Evolutionary conservation across 2,113 vertebrate genomes (phyloP).

Genomic region (Saguinus imperator): DNA sequence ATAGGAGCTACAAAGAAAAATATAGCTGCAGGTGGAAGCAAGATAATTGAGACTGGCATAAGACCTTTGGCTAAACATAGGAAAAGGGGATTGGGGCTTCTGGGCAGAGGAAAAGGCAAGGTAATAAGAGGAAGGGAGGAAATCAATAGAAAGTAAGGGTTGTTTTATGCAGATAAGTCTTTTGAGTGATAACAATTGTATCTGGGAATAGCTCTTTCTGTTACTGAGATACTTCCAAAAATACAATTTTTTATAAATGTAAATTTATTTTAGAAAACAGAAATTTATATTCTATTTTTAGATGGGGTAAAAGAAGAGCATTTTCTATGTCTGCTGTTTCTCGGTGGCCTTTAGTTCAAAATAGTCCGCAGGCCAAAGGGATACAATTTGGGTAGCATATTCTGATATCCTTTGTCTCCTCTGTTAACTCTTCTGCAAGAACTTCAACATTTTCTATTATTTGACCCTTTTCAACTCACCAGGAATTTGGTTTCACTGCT

Average conservation of each 20-base stretch:
- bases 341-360: not conserved
- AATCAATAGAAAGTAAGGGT: not conserved
- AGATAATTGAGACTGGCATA: not conserved
- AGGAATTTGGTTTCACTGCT: not conserved
- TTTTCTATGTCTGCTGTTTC: not conserved
- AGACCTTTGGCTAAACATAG: not conserved
- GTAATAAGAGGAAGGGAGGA: not conserved
- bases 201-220: not conserved
- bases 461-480: not conserved
- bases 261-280: not conserved
- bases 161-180: not conserved
- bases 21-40: not conserved
- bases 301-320: not conserved
- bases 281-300: not conserved
- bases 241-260: not conserved
- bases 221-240: not conserved
- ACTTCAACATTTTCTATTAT: not conserved
- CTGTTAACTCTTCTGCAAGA: not conserved
- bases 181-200: not conserved
- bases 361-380: not conserved
- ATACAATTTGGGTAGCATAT: not conserved
- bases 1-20: not conserved
- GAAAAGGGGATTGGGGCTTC: not conserved
- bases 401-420: not conserved
- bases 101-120: not conserved